A percentile compares a stretch with the other conserved stretches of the same genome.
Conservation (phyloP, 2,113 vertebrate species). For the Archocentrus centrarchus region DNA sequence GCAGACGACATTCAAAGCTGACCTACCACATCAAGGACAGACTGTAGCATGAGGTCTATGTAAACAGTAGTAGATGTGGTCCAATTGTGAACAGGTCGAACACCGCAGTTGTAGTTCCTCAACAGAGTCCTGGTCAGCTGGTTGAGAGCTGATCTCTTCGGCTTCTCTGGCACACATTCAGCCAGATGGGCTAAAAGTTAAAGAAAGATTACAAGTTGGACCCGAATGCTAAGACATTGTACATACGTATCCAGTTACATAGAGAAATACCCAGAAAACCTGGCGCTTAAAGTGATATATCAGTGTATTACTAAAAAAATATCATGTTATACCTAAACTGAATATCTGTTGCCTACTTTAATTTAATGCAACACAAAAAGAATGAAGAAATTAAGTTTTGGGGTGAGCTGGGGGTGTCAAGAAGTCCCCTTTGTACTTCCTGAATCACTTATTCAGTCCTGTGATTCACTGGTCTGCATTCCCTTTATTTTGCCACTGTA, state of each 20-base stretch:
- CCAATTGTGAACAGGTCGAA: conserved; percentile 87
- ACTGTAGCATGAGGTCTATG: conserved; percentile 84
- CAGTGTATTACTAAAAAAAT: background rate
- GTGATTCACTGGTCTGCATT: background rate
- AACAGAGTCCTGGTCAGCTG: conserved; percentile 84
- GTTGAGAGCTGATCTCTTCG: conserved; percentile 80
- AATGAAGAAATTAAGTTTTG: background rate
- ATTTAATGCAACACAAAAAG: background rate
- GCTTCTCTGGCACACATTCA: conserved; percentile 67
- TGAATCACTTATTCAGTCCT: background rate
- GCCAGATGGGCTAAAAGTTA: conserved; percentile 59
- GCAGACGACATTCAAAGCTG: background rate
- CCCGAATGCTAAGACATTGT: background rate
- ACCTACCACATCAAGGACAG: conserved; percentile 86
- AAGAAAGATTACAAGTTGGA: background rate
- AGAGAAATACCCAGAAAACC: background rate
- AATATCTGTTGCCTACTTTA: background rate
- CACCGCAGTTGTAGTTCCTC: conserved; percentile 82
- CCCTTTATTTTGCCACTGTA: background rate
- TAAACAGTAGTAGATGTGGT: conserved; percentile 79
- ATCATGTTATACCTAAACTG: background rate
- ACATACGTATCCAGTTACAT: rapidly evolving
- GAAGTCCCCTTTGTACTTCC: background rate
- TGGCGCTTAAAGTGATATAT: background rate
- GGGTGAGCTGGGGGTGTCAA: background rate